Evolutionary conservation across 1,140 invertebrate genomes (phyloP).

Genomic region (Trichoplusia ni): DNA sequence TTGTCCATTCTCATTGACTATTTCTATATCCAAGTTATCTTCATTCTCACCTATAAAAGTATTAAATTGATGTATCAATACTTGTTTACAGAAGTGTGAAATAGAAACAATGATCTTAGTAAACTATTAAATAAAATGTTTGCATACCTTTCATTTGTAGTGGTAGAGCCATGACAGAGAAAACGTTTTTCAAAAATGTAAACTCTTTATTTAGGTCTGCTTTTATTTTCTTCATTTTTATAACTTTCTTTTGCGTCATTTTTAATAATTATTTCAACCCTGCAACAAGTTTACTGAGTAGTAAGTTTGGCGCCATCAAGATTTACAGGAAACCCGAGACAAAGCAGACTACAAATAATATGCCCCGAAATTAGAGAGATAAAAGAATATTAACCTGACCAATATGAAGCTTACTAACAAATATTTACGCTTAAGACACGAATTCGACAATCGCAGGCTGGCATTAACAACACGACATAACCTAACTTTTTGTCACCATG

Average conservation of each 20-base stretch:
- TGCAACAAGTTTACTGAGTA: neutral
- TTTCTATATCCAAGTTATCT: slow-evolving; percentile 61
- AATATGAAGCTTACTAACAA: no score
- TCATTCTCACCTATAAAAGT: slow-evolving; percentile 53
- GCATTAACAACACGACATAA: no score
- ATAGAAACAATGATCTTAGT: neutral
- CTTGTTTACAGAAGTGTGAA: neutral
- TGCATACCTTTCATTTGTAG: slow-evolving; percentile 56
- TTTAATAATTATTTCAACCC: neutral
- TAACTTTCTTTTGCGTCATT: slow-evolving; percentile 55
- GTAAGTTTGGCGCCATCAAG: no score
- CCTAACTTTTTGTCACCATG: no score
- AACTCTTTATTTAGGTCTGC: slow-evolving; percentile 58
- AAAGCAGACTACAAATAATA: no score
- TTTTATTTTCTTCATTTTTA: slow-evolving; percentile 60
- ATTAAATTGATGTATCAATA: neutral
- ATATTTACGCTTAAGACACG: no score
- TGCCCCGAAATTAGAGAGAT: no score
- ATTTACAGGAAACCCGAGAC: no score
- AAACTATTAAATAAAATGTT: neutral
- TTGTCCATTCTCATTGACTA: slow-evolving; percentile 43
- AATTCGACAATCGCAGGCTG: no score
- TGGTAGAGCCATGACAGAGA: slow-evolving; percentile 58
- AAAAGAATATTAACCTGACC: no score
- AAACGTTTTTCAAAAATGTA: slow-evolving; percentile 69